Evolutionary conservation across 1,140 invertebrate genomes (phyloP).

Genomic region (Tigriopus japonicus): DNA sequence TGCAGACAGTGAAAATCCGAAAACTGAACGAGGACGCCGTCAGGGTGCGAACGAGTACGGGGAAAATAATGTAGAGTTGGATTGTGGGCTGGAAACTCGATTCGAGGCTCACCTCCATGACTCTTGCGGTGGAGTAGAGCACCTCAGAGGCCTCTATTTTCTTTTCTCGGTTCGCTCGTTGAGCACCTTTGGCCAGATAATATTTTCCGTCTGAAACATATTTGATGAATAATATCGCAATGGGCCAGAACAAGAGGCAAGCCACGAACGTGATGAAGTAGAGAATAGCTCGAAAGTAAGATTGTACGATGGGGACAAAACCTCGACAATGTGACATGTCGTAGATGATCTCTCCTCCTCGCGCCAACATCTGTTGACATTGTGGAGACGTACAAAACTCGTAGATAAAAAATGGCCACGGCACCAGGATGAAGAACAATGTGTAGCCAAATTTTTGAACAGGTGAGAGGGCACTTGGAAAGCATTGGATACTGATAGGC

Average conservation of each 20-base stretch:
- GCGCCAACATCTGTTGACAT: background rate
- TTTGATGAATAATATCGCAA: conserved; percentile 11
- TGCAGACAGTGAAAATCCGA: conserved; percentile 7
- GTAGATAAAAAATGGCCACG: conserved; percentile 14
- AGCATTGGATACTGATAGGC: background rate
- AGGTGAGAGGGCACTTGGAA: background rate
- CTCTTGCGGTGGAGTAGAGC: conserved; percentile 9
- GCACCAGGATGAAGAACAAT: conserved; percentile 8
- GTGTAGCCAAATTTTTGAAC: conserved; percentile 11
- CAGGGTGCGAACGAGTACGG: conserved; percentile 2
- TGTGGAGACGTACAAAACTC: conserved; percentile 8
- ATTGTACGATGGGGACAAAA: background rate
- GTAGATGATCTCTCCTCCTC: background rate
- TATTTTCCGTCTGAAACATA: conserved; percentile 11
- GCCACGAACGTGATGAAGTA: conserved; percentile 2
- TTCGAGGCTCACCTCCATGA: conserved; percentile 12
- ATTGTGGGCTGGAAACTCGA: conserved; percentile 11
- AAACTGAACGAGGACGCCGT: background rate
- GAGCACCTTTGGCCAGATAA: conserved; percentile 8
- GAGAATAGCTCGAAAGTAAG: background rate
- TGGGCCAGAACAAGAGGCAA: conserved; percentile 8
- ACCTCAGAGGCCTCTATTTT: conserved; percentile 13
- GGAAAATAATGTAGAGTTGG: conserved; percentile 11
- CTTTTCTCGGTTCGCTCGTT: background rate
- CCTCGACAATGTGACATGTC: conserved; percentile 10